phyloP scores from a whole-genome alignment of 2,888 invertebrate species.

The Autographa gamma region DNA sequence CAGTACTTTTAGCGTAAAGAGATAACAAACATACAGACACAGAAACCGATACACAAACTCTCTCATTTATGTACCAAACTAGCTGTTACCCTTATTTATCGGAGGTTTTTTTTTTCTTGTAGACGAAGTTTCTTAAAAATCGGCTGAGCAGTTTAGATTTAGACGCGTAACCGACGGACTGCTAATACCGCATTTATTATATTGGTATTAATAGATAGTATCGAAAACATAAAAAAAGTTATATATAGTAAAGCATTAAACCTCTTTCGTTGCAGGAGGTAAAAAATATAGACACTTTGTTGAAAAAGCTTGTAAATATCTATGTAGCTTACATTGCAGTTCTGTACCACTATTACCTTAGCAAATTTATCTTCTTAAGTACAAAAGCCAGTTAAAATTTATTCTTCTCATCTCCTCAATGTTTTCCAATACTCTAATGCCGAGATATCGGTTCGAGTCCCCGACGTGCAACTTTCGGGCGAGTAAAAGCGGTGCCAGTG shows the following conservation, averaged over 20 bases:
- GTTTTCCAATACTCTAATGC: slow-evolving; percentile 15
- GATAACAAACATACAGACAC: neutral
- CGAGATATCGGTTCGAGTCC: slow-evolving; percentile 30
- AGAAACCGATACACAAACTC: neutral
- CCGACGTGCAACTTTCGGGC: slow-evolving; percentile 27
- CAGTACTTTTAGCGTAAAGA: neutral
- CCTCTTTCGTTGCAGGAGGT: too few species aligned
- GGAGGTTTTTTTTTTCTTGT: too few species aligned
- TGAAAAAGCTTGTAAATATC: too few species aligned
- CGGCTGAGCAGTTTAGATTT: too few species aligned
- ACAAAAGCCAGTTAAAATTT: neutral
- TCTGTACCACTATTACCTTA: neutral
- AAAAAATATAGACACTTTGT: too few species aligned
- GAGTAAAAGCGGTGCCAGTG: slow-evolving; percentile 45
- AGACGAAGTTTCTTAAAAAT: too few species aligned
- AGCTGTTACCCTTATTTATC: too few species aligned
- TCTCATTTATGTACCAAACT: neutral
- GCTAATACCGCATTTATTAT: too few species aligned
- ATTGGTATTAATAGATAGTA: too few species aligned
- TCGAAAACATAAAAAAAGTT: too few species aligned
- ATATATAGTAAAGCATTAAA: too few species aligned
- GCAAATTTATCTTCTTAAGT: neutral
- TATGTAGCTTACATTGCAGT: neutral
- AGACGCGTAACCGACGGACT: too few species aligned
- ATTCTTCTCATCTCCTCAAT: neutral